Percentiles rank a stretch among this genome's conserved stretches.
phyloP scores from a whole-genome alignment of 2,797 vertebrate genomes.

The Enteromius radiatus region DNA sequence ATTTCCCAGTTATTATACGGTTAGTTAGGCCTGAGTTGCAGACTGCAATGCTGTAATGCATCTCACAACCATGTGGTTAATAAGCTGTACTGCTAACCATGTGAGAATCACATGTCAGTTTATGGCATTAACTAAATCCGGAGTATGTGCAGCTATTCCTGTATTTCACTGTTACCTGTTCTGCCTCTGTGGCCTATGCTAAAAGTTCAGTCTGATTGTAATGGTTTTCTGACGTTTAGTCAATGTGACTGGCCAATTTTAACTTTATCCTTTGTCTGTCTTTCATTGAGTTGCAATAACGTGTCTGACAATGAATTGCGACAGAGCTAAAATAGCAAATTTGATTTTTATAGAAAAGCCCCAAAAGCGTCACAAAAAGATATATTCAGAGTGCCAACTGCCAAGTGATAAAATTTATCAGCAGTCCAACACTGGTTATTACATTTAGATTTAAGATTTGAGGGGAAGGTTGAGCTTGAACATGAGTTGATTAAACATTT shows the following conservation, averaged over 20 bases:
- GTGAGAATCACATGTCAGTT: conserved; percentile 51
- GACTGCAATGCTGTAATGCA: conserved; percentile 16
- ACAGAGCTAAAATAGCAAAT: not conserved
- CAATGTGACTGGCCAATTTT: not conserved
- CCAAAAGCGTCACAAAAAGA: not conserved
- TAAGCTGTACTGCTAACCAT: conserved; percentile 9
- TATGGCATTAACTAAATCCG: not conserved
- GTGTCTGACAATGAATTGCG: not conserved
- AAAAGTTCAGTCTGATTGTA: not conserved
- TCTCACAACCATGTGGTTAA: conserved; percentile 29
- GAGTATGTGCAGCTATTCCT: not conserved
- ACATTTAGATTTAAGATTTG: not conserved
- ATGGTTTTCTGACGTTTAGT: conserved; percentile 1
- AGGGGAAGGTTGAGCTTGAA: not conserved
- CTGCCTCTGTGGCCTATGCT: not conserved
- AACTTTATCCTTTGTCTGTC: not conserved
- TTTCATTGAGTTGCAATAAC: not conserved
- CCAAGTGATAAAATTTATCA: not conserved
- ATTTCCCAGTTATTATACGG: conserved; percentile 45
- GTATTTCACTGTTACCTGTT: not conserved
- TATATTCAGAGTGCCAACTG: not conserved
- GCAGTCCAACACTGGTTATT: not conserved
- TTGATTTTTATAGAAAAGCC: not conserved
- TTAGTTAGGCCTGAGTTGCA: conserved; percentile 37
- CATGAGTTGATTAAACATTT: not conserved